Evolutionary conservation across 2,888 invertebrate species (phyloP).

Genomic region (Ochropacha duplaris): DNA sequence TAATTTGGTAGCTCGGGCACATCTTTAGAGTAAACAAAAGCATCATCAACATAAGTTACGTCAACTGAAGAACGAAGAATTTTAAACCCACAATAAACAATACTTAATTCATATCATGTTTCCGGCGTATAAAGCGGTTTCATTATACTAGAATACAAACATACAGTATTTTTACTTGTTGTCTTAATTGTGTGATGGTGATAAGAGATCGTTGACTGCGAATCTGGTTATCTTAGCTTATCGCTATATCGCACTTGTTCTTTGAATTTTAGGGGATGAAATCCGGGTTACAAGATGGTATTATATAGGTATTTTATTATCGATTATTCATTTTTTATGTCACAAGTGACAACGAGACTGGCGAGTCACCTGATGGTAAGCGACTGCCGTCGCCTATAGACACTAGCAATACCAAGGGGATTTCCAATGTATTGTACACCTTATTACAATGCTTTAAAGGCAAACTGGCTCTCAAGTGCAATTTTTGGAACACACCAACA

Average conservation of each 20-base stretch:
- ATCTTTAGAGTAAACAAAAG: neutral
- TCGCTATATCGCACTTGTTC: neutral
- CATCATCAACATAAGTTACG: neutral
- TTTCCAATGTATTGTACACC: no score
- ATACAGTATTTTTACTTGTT: slow-evolving; percentile 13
- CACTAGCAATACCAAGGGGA: no score
- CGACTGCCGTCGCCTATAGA: no score
- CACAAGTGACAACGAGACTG: no score
- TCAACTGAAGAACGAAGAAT: slow-evolving; percentile 12
- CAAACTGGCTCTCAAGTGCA: no score
- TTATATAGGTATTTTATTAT: no score
- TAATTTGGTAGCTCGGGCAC: neutral
- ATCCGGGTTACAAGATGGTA: no score
- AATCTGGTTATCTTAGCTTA: slow-evolving; percentile 22
- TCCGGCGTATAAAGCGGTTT: slow-evolving; percentile 33
- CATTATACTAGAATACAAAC: slow-evolving; percentile 11
- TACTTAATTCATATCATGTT: slow-evolving; percentile 24
- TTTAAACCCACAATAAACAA: slow-evolving; percentile 33
- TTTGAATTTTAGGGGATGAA: neutral
- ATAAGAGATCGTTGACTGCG: slow-evolving; percentile 38
- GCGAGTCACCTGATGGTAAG: no score
- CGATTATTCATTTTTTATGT: no score
- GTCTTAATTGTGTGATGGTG: slow-evolving; percentile 22
- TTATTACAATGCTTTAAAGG: no score
- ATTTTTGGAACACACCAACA: no score